phyloP scores from a whole-genome alignment of 2,888 invertebrate genomes.

The Electrophaes corylata region DNA sequence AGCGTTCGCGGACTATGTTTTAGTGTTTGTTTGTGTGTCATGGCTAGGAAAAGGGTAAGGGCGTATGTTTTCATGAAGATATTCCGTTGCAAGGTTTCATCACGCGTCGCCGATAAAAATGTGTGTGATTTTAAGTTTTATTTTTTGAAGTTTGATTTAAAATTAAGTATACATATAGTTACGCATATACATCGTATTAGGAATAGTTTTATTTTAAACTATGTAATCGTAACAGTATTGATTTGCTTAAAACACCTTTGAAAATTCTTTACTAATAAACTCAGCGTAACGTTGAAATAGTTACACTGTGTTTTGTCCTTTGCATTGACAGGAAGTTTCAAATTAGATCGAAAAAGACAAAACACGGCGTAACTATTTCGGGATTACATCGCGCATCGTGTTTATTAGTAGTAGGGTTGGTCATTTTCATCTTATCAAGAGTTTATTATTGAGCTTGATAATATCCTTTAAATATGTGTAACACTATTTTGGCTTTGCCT shows the following conservation, averaged over 20 bases:
- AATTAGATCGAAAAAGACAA: no score
- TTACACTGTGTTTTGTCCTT: no score
- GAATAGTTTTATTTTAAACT: neutral
- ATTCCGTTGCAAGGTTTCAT: slow-evolving; percentile 32
- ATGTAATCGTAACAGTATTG: neutral
- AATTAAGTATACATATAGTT: neutral
- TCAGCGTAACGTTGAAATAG: no score
- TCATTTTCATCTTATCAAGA: no score
- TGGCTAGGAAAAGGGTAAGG: slow-evolving; percentile 80
- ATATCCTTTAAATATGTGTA: no score
- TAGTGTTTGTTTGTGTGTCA: slow-evolving; percentile 43
- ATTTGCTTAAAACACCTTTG: neutral
- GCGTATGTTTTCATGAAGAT: slow-evolving; percentile 39
- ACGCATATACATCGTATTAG: neutral
- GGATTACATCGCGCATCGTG: no score
- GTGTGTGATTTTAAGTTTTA: slow-evolving; percentile 29
- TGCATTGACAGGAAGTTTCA: no score
- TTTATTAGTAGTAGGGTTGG: no score
- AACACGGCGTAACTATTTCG: no score
- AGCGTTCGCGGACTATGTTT: slow-evolving; percentile 37
- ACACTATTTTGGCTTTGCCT: neutral
- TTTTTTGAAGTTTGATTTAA: slow-evolving; percentile 3
- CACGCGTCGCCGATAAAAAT: slow-evolving; percentile 33
- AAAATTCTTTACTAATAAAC: no score
- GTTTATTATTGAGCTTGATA: neutral